These are phyloP conservation scores for Congeria kusceri DNA, from an alignment of 2,888 invertebrate genomes.

Conservation along the genomic window DNA sequence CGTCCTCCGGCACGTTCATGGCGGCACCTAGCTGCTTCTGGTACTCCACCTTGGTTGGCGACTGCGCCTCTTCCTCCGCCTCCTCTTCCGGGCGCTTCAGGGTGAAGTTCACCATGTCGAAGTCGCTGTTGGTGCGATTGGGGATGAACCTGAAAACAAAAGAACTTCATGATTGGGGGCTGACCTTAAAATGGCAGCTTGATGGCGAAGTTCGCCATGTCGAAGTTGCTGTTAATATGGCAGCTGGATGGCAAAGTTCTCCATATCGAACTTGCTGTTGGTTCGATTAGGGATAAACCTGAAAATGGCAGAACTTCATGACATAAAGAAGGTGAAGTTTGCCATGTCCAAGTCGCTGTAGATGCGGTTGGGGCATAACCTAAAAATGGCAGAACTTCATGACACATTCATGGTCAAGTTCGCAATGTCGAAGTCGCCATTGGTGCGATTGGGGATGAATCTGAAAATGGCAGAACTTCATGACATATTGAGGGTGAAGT, in stretches of 20 bases:
- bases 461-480: conserved; percentile 84
- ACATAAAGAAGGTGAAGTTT: too few species aligned
- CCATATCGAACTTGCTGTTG: too few species aligned
- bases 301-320: conserved; percentile 1
- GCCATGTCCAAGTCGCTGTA: too few species aligned
- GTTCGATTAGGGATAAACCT: conserved; percentile 97
- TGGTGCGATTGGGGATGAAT: conserved; percentile 95
- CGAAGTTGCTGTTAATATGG: too few species aligned
- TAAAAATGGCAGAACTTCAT: conserved; percentile 69
- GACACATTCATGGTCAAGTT: conserved; percentile 87
- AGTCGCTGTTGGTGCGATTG: conserved; percentile 93
- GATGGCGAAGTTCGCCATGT: too few species aligned
- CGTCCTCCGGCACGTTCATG: conserved; percentile 76
- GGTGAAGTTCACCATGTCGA: conserved; percentile 93
- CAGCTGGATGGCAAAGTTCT: too few species aligned
- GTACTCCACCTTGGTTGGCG: conserved; percentile 66
- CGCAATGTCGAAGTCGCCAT: conserved; percentile 95
- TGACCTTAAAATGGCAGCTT: conserved; percentile 87
- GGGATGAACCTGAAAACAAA: conserved; percentile 92
- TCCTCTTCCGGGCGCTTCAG: conserved; percentile 73
- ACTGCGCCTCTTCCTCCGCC: conserved; percentile 66
- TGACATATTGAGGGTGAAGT: conserved; percentile 87
- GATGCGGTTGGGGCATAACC: conserved; percentile 97
- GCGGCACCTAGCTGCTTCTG: conserved; percentile 75
- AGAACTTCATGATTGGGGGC: too few species aligned